Evolutionary conservation across 2,797 vertebrate genomes (phyloP), one percentile per base, ranked within the genome.

Genomic region (Darevskia nairensis): DNA sequence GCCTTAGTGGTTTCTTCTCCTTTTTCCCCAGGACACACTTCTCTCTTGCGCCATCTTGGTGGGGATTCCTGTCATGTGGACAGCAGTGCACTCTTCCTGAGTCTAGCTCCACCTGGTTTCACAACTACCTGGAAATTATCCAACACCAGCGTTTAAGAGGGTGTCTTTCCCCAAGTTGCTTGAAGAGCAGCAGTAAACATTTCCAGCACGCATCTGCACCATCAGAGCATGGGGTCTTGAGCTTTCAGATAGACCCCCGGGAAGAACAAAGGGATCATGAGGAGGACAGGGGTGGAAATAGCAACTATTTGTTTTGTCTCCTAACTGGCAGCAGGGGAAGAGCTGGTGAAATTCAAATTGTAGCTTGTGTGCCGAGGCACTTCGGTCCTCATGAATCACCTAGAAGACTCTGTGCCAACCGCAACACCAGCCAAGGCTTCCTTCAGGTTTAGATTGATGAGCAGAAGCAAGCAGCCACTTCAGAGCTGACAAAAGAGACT

Each of bases 271-370:
- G 77, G 89, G 64, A 91, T 21, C 3, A 0, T 0, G 32, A 59
- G 90, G 66, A 6, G 35, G 23, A 7, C 84, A 93, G 32, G 29
- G 82, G 87, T 0, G 2, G 74, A 93, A 82, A 91, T 71, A 85
- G 10, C 10, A 29, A 64, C 88, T 4, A 15, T 91, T 41, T 39
- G 6, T 69, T 78, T 59, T 8, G 90, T 84, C 89, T 91, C 86
- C 89, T 35, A 4, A 19, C 11, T 91, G 84, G 88, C 39, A 81
- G 76, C 17, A 61, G 8, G 19, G 59, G 74, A 6, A 21, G 75
- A 82, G 59, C 80, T 41, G 39, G 39, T 6, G 39, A 93, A 92
- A 90, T 86, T 90, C 89, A 91, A 89, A 93, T 76, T 86, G 72
- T 83, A 80, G 74, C 11, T 93, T 91, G 79, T 79, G 90, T 84